A percentile compares a stretch with the other conserved stretches of the same genome.
Evolutionary conservation across 1,140 invertebrate genomes (phyloP).

Genomic region (Ooceraea biroi): DNA sequence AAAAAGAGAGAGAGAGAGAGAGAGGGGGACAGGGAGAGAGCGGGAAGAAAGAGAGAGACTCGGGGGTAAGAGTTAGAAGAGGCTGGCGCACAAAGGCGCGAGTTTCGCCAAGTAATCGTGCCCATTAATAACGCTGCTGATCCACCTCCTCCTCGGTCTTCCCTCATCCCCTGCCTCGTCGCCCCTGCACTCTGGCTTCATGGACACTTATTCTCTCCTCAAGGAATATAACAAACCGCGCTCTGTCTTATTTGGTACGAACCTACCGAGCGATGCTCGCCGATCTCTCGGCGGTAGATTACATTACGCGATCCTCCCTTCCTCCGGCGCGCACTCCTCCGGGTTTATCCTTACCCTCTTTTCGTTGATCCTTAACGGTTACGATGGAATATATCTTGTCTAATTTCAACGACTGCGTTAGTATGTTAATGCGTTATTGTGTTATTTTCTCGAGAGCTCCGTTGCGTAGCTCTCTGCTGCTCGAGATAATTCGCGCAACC

Average conservation of each 20-base stretch:
- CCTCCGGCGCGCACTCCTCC: no score
- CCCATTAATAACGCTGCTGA: constrained; percentile 82
- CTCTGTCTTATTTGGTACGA: constrained; percentile 56
- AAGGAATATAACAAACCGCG: constrained; percentile 56
- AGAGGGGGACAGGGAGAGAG: not conserved
- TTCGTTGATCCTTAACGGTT: constrained; percentile 3
- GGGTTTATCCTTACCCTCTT: not conserved
- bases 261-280: constrained; percentile 27
- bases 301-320: constrained; percentile 14
- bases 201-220: constrained; percentile 57
- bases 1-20: not conserved
- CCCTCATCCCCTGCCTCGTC: constrained; percentile 21
- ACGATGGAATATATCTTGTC: constrained; percentile 18
- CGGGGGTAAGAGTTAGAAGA: constrained; percentile 55
- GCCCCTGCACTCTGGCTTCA: constrained; percentile 41
- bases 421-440: not conserved
- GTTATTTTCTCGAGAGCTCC: not conserved
- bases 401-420: not conserved
- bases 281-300: constrained; percentile 50
- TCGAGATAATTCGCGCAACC: not conserved
- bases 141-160: constrained; percentile 73
- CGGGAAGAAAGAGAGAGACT: no score
- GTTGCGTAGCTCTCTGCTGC: not conserved
- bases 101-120: constrained; percentile 84
- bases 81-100: constrained; percentile 78